Percentiles rank a stretch among this genome's conserved stretches.
Conservation (phyloP, 2,888 invertebrate species). For the Acleris holmiana region DNA sequence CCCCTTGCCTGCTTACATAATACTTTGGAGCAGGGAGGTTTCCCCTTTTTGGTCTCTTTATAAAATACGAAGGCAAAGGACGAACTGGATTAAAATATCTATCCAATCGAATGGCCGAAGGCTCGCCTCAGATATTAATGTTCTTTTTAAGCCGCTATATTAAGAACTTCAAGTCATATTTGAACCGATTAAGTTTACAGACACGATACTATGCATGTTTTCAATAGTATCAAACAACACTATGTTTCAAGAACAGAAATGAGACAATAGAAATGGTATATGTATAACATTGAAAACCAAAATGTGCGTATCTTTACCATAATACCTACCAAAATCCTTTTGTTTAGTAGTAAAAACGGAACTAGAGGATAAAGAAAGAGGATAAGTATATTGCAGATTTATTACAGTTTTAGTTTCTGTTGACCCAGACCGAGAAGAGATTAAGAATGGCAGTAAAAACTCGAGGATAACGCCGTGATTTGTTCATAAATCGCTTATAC, state of each 20-base stretch:
- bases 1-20: conserved; percentile 45
- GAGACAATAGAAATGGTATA: no score
- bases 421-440: conserved; percentile 37
- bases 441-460: conserved; percentile 50
- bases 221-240: no score
- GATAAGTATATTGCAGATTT: conserved; percentile 48
- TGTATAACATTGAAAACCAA: no score
- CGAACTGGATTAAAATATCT: conserved; percentile 49
- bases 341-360: conserved; percentile 1
- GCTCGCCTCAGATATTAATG: conserved; percentile 40
- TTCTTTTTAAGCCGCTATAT: conserved; percentile 33
- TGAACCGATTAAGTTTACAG: conserved; percentile 11
- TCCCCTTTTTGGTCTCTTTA: conserved; percentile 47
- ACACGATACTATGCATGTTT: no score
- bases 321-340: no score
- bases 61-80: conserved; percentile 48
- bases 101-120: conserved; percentile 44
- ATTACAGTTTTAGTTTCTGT: conserved; percentile 53
- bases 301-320: no score
- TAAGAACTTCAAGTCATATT: conserved; percentile 29
- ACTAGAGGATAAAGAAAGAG: conserved; percentile 41
- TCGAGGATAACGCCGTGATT: conserved; percentile 40
- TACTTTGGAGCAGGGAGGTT: conserved; percentile 47
- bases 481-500: conserved; percentile 42
- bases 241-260: no score